Percentiles rank a stretch among this genome's conserved stretches.
These are phyloP conservation scores for Hydra vulgaris DNA, from an alignment of 30 jellyfish, hydroid and myxozoan species.

Conservation along the genomic window DNA sequence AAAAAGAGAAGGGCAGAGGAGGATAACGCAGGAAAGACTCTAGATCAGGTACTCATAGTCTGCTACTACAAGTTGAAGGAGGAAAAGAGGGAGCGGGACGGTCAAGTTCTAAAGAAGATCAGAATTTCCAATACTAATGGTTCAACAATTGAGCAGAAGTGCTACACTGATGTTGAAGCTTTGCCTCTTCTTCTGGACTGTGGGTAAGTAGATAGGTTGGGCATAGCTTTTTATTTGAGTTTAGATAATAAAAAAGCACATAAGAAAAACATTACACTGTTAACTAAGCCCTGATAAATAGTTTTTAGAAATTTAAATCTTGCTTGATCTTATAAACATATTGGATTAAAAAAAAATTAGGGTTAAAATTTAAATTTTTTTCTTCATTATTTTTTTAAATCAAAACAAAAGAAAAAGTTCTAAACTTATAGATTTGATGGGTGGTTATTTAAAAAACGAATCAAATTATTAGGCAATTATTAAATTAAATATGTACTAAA, in stretches of 20 bases:
- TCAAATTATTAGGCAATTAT: not conserved
- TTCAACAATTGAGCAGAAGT: not conserved
- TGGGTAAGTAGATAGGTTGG: not conserved
- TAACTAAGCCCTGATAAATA: not conserved
- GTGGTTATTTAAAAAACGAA: too few species aligned
- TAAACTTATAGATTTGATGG: too few species aligned
- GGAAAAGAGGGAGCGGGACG: not conserved
- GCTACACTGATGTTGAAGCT: not conserved
- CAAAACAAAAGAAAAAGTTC: too few species aligned
- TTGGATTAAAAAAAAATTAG: too few species aligned
- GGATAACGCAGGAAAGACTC: not conserved
- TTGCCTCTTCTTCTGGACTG: not conserved
- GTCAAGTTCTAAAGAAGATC: not conserved
- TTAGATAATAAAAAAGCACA: not conserved
- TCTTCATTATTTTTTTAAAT: too few species aligned
- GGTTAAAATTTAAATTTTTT: too few species aligned
- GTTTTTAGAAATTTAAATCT: too few species aligned
- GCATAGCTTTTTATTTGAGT: not conserved
- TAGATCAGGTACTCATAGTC: not conserved
- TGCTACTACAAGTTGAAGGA: not conserved
- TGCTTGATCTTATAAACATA: too few species aligned
- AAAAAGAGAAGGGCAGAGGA: not conserved
- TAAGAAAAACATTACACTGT: not conserved
- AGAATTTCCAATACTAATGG: not conserved
- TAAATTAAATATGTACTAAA: too few species aligned